Conservation (phyloP, 2,797 vertebrate species). For the Chelmon rostratus region DNA sequence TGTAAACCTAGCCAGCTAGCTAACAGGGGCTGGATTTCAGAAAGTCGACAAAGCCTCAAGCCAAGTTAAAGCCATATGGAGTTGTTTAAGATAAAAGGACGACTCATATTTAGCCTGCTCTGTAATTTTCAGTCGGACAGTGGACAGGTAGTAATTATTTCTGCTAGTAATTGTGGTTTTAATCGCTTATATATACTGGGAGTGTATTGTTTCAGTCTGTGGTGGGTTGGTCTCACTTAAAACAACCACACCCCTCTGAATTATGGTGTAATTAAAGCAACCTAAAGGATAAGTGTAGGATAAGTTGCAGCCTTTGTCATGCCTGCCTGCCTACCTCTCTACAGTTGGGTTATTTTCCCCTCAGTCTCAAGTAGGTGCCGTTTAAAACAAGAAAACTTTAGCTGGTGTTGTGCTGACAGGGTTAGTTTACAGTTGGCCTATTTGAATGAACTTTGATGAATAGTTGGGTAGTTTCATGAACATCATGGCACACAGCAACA, state of each 20-base stretch:
- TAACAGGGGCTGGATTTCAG: background rate
- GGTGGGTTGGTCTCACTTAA: conserved; percentile 29
- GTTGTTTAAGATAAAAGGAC: conserved; percentile 30
- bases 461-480: background rate
- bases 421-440: too few species aligned
- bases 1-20: background rate
- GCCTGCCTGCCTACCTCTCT: background rate
- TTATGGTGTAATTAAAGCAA: conserved; percentile 50
- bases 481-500: background rate
- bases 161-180: background rate
- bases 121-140: conserved; percentile 55
- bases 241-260: conserved; percentile 49
- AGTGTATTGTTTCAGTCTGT: conserved; percentile 46
- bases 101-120: conserved; percentile 1
- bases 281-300: background rate
- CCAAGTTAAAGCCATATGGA: conserved; percentile 36
- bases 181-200: background rate
- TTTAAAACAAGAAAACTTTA: background rate
- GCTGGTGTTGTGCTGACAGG: background rate
- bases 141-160: conserved; percentile 36
- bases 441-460: background rate
- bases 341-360: background rate
- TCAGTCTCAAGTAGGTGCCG: background rate
- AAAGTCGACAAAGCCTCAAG: background rate
- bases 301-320: background rate